Conservation (phyloP, 1,140 invertebrate genomes). For the Trichonephila inaurata region DNA sequence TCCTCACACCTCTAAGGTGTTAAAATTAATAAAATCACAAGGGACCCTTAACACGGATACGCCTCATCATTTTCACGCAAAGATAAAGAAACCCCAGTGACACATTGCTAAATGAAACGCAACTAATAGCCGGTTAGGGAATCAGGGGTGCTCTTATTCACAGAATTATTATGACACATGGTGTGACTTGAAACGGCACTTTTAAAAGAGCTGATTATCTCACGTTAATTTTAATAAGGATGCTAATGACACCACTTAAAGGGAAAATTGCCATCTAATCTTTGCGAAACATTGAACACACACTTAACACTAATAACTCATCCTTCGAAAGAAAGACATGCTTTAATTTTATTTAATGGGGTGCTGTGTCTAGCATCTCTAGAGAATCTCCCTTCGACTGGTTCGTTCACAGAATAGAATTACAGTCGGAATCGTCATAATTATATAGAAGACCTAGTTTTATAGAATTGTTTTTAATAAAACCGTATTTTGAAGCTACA, state of each 20-base stretch:
- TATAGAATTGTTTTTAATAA: no score
- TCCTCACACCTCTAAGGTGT: background rate
- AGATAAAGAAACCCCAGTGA: conserved; percentile 25
- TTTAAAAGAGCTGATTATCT: background rate
- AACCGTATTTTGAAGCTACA: no score
- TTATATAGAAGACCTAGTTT: no score
- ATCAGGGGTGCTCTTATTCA: background rate
- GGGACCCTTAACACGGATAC: background rate
- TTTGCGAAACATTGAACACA: background rate
- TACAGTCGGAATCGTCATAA: no score
- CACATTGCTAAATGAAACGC: conserved; percentile 23
- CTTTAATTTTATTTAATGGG: background rate
- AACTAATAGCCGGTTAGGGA: conserved; percentile 32
- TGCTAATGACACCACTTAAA: conserved; percentile 30
- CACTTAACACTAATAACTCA: conserved; percentile 13
- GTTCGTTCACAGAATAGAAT: background rate
- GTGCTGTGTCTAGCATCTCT: background rate
- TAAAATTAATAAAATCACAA: background rate
- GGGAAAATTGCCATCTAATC: conserved; percentile 27
- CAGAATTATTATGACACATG: conserved; percentile 15
- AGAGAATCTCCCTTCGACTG: background rate
- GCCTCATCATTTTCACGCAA: background rate
- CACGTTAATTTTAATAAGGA: conserved; percentile 30
- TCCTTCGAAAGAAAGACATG: background rate
- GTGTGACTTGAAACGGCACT: background rate